These are phyloP conservation scores for Epinephelus coioides DNA, from an alignment of 2,797 vertebrate species.

Conservation along the genomic window DNA sequence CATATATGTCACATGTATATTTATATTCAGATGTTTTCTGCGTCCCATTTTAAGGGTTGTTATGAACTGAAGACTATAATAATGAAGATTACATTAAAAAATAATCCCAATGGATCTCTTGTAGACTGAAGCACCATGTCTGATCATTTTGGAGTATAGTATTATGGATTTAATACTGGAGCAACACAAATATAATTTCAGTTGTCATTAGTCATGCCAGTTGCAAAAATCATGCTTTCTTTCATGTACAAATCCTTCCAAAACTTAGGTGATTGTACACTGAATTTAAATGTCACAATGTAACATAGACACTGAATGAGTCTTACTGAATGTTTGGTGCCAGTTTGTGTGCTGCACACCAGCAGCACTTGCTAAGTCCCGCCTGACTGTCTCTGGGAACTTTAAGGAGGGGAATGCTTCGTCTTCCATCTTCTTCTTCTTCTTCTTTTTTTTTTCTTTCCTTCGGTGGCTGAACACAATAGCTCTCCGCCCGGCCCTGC, in stretches of 20 bases:
- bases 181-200: neutral
- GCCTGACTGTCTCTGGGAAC: slow-evolving; percentile 40
- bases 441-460: slow-evolving; percentile 27
- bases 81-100: too few species aligned
- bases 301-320: neutral
- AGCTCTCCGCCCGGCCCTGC: slow-evolving; percentile 74
- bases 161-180: neutral
- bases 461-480: slow-evolving; percentile 69
- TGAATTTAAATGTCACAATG: neutral
- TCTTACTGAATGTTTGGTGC: neutral
- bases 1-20: too few species aligned
- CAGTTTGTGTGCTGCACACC: slow-evolving; percentile 16
- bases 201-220: neutral
- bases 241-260: neutral
- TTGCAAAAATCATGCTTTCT: neutral
- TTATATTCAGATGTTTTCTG: too few species aligned
- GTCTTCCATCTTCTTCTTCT: slow-evolving; percentile 38
- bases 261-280: neutral
- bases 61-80: too few species aligned
- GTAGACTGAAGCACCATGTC: too few species aligned
- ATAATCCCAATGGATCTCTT: too few species aligned
- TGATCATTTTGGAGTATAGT: neutral
- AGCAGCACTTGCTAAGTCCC: slow-evolving; percentile 14
- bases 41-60: too few species aligned
- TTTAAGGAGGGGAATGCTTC: slow-evolving; percentile 53